phyloP scores from a whole-genome alignment of 2,888 invertebrate genomes.

The Trileptium ribeirensis region DNA sequence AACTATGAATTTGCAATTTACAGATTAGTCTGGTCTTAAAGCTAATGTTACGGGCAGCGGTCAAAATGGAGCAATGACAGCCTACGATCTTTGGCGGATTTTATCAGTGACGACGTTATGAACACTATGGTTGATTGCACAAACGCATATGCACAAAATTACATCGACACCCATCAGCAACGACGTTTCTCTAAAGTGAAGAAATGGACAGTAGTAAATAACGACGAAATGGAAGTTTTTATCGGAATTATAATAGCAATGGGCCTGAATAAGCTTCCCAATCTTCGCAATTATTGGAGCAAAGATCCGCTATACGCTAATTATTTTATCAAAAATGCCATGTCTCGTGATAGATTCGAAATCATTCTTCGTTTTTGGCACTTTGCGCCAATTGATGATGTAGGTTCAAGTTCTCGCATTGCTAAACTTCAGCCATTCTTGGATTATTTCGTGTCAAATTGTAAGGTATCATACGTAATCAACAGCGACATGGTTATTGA shows the following conservation, averaged over 20 bases:
- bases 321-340: background rate
- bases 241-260: background rate
- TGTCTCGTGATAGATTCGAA: background rate
- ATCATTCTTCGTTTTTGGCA: background rate
- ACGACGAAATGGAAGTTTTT: background rate
- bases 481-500: background rate
- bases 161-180: background rate
- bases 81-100: background rate
- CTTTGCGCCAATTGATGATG: background rate
- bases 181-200: background rate
- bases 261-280: background rate
- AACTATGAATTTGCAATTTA: too few species aligned
- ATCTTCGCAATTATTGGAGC: background rate
- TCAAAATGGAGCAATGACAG: background rate
- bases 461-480: background rate
- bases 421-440: background rate
- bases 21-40: background rate
- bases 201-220: background rate
- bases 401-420: background rate
- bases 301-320: background rate
- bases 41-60: background rate
- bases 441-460: background rate
- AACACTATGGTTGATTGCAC: background rate
- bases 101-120: background rate
- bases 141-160: background rate